These are phyloP conservation scores for Tamias sibiricus DNA, from an alignment of 2,113 vertebrate species.

Conservation along the genomic window DNA sequence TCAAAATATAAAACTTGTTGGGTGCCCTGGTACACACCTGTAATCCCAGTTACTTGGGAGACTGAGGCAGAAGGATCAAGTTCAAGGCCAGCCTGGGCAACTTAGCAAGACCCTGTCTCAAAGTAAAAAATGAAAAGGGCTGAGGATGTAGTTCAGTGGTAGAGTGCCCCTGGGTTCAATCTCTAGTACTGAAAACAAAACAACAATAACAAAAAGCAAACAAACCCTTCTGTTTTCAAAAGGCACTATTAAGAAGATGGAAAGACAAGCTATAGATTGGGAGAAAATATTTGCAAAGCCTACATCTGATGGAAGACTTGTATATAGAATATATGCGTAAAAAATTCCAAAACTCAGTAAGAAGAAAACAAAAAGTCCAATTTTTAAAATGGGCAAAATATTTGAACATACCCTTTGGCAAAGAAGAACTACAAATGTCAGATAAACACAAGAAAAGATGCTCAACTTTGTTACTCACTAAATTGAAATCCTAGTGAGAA, in stretches of 20 bases:
- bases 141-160: too few species aligned
- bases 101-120: too few species aligned
- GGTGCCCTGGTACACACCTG: too few species aligned
- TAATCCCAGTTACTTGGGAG: too few species aligned
- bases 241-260: not conserved
- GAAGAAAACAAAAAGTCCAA: not conserved
- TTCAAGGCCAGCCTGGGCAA: too few species aligned
- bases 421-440: not conserved
- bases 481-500: conserved; percentile 8
- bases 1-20: not conserved
- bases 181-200: too few species aligned
- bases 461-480: not conserved
- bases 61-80: too few species aligned
- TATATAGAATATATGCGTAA: not conserved
- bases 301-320: not conserved
- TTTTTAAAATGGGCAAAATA: not conserved
- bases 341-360: not conserved
- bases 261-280: not conserved
- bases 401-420: not conserved
- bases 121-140: too few species aligned
- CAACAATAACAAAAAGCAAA: too few species aligned
- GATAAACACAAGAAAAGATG: conserved; percentile 13
- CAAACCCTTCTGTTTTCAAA: not conserved
- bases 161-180: too few species aligned
- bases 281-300: conserved; percentile 29